phyloP scores from a whole-genome alignment of 2,888 invertebrate species.

The Rhamnusium bicolor region DNA sequence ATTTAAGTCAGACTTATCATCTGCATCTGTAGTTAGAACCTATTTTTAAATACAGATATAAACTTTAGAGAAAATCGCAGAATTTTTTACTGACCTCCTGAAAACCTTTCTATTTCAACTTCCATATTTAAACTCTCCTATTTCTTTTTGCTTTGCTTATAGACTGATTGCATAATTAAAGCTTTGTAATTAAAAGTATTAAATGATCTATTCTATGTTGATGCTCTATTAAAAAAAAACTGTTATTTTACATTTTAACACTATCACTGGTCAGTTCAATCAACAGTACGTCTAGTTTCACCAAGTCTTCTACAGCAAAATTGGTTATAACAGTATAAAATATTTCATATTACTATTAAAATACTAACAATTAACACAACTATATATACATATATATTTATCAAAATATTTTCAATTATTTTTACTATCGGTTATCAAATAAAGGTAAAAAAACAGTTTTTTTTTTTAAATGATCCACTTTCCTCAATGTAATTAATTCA shows the following conservation, averaged over 20 bases:
- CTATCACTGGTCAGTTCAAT: background rate
- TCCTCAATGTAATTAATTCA: background rate
- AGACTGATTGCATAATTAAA: background rate
- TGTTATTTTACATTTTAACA: background rate
- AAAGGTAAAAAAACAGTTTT: background rate
- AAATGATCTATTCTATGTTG: background rate
- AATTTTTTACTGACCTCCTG: too few species aligned
- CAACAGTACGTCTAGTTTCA: background rate
- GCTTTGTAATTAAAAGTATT: background rate
- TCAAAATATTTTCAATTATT: background rate
- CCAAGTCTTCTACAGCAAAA: background rate
- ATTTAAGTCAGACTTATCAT: too few species aligned
- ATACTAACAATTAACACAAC: background rate
- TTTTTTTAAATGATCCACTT: too few species aligned
- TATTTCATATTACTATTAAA: background rate
- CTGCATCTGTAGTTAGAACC: too few species aligned
- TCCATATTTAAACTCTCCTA: background rate
- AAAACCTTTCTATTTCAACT: too few species aligned
- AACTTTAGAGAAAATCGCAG: too few species aligned
- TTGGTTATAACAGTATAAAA: too few species aligned
- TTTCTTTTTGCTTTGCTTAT: background rate
- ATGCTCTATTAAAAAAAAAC: background rate
- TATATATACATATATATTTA: background rate
- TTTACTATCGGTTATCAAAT: background rate
- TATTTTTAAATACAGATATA: too few species aligned